Conservation (phyloP, 2,113 vertebrate species). For the Rana temporaria region DNA sequence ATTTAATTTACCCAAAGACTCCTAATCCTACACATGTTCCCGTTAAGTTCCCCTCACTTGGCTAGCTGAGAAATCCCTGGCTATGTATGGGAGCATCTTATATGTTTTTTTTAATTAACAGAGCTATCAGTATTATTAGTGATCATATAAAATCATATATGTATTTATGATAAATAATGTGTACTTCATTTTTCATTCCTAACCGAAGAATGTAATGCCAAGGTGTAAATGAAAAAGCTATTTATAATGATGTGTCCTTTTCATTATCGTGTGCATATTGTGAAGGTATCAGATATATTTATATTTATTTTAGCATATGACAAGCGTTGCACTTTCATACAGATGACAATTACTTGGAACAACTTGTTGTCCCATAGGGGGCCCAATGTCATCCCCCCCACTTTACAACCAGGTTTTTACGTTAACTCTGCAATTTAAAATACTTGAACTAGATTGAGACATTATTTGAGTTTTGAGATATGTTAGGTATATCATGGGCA, state of each 20-base stretch:
- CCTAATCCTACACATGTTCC: too few relatives aligned
- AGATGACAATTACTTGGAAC: conserved; percentile 68
- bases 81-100: too few relatives aligned
- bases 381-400: conserved; percentile 68
- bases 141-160: not conserved
- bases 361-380: conserved; percentile 63
- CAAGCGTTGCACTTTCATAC: conserved; percentile 73
- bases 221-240: conserved; percentile 24
- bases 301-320: conserved; percentile 70
- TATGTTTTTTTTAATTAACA: not conserved
- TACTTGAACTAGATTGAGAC: conserved; percentile 81
- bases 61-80: too few relatives aligned
- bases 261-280: conserved; percentile 66
- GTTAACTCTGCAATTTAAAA: conserved; percentile 75
- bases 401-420: conserved; percentile 72
- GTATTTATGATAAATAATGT: not conserved
- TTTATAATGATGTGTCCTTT: conserved; percentile 1
- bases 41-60: too few relatives aligned
- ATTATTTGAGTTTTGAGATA: conserved; percentile 61
- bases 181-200: conserved; percentile 10
- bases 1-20: too few relatives aligned
- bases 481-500: conserved; percentile 66
- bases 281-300: conserved; percentile 64
- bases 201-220: conserved; percentile 13
- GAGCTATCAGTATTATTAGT: not conserved